phyloP scores from a whole-genome alignment of 2,113 vertebrate species.

The Sapajus apella region DNA sequence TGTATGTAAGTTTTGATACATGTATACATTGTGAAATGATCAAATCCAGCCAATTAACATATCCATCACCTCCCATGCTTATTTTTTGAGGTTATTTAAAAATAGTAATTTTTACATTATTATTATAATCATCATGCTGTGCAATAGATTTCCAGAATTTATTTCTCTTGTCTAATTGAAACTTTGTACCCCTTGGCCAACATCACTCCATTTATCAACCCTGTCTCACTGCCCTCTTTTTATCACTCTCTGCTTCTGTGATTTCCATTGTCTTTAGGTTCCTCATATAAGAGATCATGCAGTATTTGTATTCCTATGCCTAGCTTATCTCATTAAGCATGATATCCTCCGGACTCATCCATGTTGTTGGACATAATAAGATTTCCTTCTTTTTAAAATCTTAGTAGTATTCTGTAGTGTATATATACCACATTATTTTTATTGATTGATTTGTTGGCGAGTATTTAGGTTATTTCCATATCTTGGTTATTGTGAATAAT shows the following conservation, averaged over 20 bases:
- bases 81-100: neutral
- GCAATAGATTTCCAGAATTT: neutral
- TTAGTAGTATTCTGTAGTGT: neutral
- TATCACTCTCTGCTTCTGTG: neutral
- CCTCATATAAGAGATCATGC: neutral
- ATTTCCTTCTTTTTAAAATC: neutral
- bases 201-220: neutral
- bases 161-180: neutral
- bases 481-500: neutral
- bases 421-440: neutral
- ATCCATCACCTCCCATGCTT: neutral
- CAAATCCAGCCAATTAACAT: neutral
- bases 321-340: neutral
- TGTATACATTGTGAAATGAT: neutral
- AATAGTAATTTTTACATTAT: neutral
- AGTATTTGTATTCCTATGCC: neutral
- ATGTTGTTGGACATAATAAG: neutral
- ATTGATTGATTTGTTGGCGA: neutral
- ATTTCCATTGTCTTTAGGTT: neutral
- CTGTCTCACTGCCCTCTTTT: neutral
- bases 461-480: neutral
- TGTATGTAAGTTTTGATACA: neutral
- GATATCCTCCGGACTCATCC: neutral
- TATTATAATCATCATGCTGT: neutral
- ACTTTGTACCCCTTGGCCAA: neutral